Evolutionary conservation across 2,888 invertebrate genomes (phyloP).

Genomic region (Caenorhabditis uteleia): DNA sequence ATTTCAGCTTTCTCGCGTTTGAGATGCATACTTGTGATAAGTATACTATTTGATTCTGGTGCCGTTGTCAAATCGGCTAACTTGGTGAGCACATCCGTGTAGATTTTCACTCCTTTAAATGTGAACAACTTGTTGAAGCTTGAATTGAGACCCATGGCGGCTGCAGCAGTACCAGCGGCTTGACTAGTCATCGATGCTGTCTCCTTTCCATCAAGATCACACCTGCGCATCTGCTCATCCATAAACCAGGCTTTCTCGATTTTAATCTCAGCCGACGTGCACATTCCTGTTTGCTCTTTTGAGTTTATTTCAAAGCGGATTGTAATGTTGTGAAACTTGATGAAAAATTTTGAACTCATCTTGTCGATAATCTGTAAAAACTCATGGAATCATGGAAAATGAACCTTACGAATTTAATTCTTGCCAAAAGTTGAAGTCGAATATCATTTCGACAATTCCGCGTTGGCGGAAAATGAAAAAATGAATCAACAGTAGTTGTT

Average conservation of each 20-base stretch:
- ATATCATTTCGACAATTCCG: too few species aligned
- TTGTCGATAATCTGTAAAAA: constrained; percentile 73
- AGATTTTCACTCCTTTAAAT: constrained; percentile 51
- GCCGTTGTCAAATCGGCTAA: constrained; percentile 19
- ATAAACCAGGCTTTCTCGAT: constrained; percentile 70
- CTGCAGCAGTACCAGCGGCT: constrained; percentile 68
- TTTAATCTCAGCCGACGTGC: constrained; percentile 70
- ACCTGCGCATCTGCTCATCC: constrained; percentile 70
- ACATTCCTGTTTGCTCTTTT: constrained; percentile 42
- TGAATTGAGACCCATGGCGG: constrained; percentile 52
- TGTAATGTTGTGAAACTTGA: constrained; percentile 69
- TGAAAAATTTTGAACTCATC: constrained; percentile 70
- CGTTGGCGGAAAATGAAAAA: too few species aligned
- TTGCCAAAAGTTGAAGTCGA: too few species aligned
- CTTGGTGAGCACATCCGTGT: constrained; percentile 26
- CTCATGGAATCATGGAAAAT: too few species aligned
- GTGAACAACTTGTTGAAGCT: constrained; percentile 70
- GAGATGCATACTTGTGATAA: constrained; percentile 57
- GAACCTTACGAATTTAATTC: too few species aligned
- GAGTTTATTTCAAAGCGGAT: constrained; percentile 69
- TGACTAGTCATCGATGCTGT: constrained; percentile 68
- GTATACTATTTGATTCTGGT: constrained; percentile 26
- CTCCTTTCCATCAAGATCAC: constrained; percentile 38
- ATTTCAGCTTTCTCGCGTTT: constrained; percentile 47
- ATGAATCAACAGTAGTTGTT: too few species aligned